Evolutionary conservation across 53 echinoderm and acorn worm species (phyloP), one percentile per base, ranked within the genome.

Genomic region (Actinopyga echinites): DNA sequence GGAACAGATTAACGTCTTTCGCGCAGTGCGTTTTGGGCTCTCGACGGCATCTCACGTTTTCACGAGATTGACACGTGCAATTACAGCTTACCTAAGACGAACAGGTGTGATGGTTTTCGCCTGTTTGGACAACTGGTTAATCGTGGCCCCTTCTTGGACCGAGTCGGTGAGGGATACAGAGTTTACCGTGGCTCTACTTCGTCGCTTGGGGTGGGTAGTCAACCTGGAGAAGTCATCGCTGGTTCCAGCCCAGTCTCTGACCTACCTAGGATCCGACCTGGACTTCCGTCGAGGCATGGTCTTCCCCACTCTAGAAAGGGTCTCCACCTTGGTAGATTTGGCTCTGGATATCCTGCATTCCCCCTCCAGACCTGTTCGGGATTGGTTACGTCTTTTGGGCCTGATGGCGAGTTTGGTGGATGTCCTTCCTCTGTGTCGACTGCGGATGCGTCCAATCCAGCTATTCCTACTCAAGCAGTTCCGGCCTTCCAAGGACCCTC

Each of bases 121-220:
- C 32, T 89, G 75, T 44, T 61, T 92, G 2, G 88, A 88, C 88
- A 75, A 91, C 55, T 91, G 86, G 69, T 73, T 89, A 34, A 57
- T 74, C 8, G 15, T 88, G 4, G 85, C 53, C 10, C 23, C 15
- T 1, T 84, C 84, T 25, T 10, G 0, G 7, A 8, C 7, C 7
- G 40, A 40, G 10, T 8, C 40, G 7, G 5, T 40, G 40, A 40
- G 10, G 40, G 40, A 10, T 37, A 37, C 6, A 6, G 6, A 3
- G 6, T 37, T 40, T 10, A 38, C 35, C 1, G 5, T n/a, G 7
- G 6, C 37, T 11, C 58, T 84, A 33, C 8, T 8, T 9, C 6
- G 19, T 8, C 32, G 43, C 40, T 5, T 71, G 37, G 84, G 84
- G 1, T 84, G 71, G 38, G 26, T 84, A 21, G 29, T 84, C 58